A percentile compares a stretch with the other conserved stretches of the same genome.
Evolutionary conservation across 2,797 vertebrate genomes (phyloP).

Genomic region (Sandelia bainsii): DNA sequence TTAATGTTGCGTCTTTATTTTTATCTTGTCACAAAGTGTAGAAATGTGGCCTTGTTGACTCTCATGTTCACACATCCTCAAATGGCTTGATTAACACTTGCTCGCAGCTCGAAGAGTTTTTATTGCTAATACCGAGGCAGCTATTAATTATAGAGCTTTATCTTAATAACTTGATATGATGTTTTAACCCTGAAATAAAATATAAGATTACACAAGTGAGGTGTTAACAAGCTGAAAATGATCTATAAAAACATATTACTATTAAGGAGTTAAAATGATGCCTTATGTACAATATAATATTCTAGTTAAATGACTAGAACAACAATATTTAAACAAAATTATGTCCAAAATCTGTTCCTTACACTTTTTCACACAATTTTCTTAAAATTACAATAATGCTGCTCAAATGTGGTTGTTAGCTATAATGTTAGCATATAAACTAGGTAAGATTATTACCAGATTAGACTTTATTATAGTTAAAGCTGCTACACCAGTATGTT

Average conservation of each 20-base stretch:
- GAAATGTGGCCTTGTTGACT: conserved; percentile 17
- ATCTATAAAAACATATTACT: background rate
- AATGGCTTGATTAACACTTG: conserved; percentile 23
- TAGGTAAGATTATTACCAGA: too few species aligned
- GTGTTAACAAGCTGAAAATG: conserved; percentile 5
- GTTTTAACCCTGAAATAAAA: background rate
- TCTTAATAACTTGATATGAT: conserved; percentile 14
- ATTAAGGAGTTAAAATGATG: background rate
- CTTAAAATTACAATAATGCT: too few species aligned
- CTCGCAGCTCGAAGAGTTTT: conserved; percentile 17
- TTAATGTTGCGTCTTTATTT: conserved; percentile 40
- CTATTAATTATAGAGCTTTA: conserved; percentile 17
- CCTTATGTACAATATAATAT: background rate
- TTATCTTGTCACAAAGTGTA: conserved; percentile 16
- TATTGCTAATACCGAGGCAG: background rate
- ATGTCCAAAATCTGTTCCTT: too few species aligned
- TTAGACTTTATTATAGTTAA: too few species aligned
- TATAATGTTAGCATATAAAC: too few species aligned
- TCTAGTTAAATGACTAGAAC: too few species aligned
- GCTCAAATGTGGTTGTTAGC: too few species aligned
- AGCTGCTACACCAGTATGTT: too few species aligned
- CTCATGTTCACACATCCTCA: conserved; percentile 28
- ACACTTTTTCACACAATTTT: too few species aligned
- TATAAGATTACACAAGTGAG: background rate
- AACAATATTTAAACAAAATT: too few species aligned